These are phyloP conservation scores for Philereme transversata DNA, from an alignment of 2,888 invertebrate species.

Conservation along the genomic window DNA sequence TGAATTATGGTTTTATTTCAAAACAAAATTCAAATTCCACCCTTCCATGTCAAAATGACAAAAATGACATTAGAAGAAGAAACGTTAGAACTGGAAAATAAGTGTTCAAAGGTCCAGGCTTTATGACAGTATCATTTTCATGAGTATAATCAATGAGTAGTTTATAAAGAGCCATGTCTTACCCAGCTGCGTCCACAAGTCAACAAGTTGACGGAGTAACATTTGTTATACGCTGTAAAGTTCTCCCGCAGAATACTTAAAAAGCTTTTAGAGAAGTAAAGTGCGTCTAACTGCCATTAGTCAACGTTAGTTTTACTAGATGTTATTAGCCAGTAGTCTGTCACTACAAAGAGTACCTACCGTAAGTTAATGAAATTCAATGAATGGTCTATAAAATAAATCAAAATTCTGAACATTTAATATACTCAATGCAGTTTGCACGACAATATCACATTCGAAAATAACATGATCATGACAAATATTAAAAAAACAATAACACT, in stretches of 20 bases:
- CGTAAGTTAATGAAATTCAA: constrained; percentile 14
- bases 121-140: no score
- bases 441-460: no score
- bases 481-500: no score
- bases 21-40: no score
- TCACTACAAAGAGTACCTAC: constrained; percentile 19
- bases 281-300: constrained; percentile 40
- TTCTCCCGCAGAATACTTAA: constrained; percentile 39
- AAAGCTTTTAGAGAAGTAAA: constrained; percentile 40
- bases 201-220: constrained; percentile 32
- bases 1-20: no score
- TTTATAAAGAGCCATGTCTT: not conserved
- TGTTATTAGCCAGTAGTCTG: constrained; percentile 37
- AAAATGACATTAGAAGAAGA: no score
- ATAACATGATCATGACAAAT: no score
- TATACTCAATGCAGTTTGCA: no score
- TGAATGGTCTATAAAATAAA: not conserved
- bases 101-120: no score
- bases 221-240: constrained; percentile 36
- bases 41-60: no score
- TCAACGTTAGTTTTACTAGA: constrained; percentile 38
- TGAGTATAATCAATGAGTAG: not conserved
- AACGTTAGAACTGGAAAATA: no score
- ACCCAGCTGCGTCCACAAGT: constrained; percentile 30
- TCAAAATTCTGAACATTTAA: not conserved